Base-by-base conservation (phyloP, 2,888 invertebrate genomes). In the Drosophila austrosaltans region DNA sequence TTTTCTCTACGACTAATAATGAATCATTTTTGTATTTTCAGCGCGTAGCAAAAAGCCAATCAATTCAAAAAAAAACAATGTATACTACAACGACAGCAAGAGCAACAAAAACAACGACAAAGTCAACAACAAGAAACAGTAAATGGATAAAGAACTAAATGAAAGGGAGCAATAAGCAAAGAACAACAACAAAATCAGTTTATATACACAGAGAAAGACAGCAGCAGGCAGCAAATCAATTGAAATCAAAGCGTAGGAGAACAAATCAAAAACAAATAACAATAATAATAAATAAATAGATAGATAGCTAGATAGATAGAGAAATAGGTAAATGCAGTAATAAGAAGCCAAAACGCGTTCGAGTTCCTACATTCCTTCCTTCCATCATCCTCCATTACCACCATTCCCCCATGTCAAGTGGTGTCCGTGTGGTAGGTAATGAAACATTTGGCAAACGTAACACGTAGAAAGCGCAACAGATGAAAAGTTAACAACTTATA, bases 1-100 rank as follows among this genome's bases (percentile, higher is more conserved):
- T 58, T 66, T 59, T 56, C 67, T 66, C 66, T 62, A 16, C 66
- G 53, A 60, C 69, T 72, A 65, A 58, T 84, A 78, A 77, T 87
- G 71, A 76, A 75, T 78, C 74, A 81, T 84, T 70, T 87, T 69
- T 59, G 16, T 89, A 78, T 89, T 89, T 85, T 62, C 78, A 89
- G 89, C 84, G 82, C 86, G 76, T 82, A 82, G 72, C 78, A 75
- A 70, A 61, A 68, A 70, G 10, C 40, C 39, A 53, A 58, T 62
- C 40, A 53, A 53, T 42, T 42, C 42, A 53, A 62, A 65, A 71
- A 60, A 67, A 58, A 69, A 56, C 25, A 75, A 63, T 32, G 67
- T 8, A 22, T 53, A 62, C 53, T 28, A 75, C 16, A 53, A 64
- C 36, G 6, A 32, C 32, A 32, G 32, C 32, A 7, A 32, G 4